Evolutionary conservation across 2,797 vertebrate species (phyloP), one percentile per base, ranked within the genome.

Genomic region (Gorsachius magnificus): DNA sequence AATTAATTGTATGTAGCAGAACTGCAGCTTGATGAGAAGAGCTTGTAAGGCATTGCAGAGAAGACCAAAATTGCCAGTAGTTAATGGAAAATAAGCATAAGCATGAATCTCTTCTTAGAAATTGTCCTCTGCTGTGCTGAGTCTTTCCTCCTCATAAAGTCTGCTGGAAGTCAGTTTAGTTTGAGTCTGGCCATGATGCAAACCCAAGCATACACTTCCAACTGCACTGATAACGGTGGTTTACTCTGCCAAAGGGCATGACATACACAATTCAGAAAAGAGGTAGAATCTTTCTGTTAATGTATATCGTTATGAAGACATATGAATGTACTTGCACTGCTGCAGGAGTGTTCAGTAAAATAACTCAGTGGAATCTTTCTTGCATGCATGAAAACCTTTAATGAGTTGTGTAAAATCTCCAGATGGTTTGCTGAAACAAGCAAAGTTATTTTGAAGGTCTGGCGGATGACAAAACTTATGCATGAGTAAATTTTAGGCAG

Each of bases 71-170:
- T 74, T 89, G 78, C 80, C 71, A 77, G 53, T 46, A 93, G 61
- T 83, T 91, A 81, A 64, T 78, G 68, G 75, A 83, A 94, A 92
- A 90, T 82, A 90, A 94, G 83, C 76, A 82, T 61, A 84, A 79
- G 36, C 57, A 87, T 29, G 22, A 68, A 77, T 92, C 61, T 95
- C 86, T 94, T 90, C 89, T 87, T 89, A 85, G 75, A 95, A 93
- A 28, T 85, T 68, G 64, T 76, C 57, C 48, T 93, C 64, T 95
- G 48, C 81, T 83, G 26, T 83, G 66, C 81, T 83, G 92, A 80
- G 29, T 80, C 64, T 87, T 74, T 92, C 48, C 83, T 87, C 58
- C 58, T 78, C 88, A 45, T 11, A 63, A 86, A 93, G 81, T 68
- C 57, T 83, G n/a, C 79, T 89, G 86, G 51, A 75, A 95, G 53